These are phyloP conservation scores for Drosophila cracens DNA, from an alignment of 2,888 invertebrate genomes.

Conservation along the genomic window DNA sequence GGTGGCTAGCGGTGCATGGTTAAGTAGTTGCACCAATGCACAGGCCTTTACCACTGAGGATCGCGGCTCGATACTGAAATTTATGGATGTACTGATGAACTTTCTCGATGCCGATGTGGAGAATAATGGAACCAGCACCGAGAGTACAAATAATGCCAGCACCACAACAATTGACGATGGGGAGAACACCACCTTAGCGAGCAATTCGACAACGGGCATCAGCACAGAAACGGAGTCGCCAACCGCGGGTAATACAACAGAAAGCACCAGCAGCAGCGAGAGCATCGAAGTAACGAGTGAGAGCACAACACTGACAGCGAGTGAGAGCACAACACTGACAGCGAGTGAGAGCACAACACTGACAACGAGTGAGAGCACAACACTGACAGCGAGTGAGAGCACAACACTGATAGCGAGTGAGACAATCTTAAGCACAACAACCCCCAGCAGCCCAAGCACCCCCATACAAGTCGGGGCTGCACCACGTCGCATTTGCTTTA, in stretches of 20 bases:
- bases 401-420: constrained; percentile 8
- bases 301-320: neutral
- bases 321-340: constrained; percentile 5
- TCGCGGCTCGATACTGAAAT: constrained; percentile 59
- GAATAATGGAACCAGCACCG: constrained; percentile 35
- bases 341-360: constrained; percentile 14
- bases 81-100: constrained; percentile 57
- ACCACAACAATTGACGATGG: neutral
- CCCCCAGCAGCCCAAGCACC: neutral
- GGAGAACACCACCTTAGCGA: constrained; percentile 36
- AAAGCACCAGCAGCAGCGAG: constrained; percentile 12
- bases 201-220: constrained; percentile 18
- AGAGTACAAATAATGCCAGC: constrained; percentile 5
- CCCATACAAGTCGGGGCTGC: constrained; percentile 1
- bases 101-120: constrained; percentile 55
- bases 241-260: constrained; percentile 13
- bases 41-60: constrained; percentile 61
- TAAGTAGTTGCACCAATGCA: constrained; percentile 27
- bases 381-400: constrained; percentile 10
- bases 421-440: constrained; percentile 7
- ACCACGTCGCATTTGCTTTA: constrained; percentile 64
- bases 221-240: constrained; percentile 10
- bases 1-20: constrained; percentile 21
- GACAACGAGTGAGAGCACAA: constrained; percentile 4
- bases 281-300: constrained; percentile 10